A percentile compares a stretch with the other conserved stretches of the same genome.
These are phyloP conservation scores for Andrena praecox DNA, from an alignment of 2,888 invertebrate genomes.

Conservation along the genomic window DNA sequence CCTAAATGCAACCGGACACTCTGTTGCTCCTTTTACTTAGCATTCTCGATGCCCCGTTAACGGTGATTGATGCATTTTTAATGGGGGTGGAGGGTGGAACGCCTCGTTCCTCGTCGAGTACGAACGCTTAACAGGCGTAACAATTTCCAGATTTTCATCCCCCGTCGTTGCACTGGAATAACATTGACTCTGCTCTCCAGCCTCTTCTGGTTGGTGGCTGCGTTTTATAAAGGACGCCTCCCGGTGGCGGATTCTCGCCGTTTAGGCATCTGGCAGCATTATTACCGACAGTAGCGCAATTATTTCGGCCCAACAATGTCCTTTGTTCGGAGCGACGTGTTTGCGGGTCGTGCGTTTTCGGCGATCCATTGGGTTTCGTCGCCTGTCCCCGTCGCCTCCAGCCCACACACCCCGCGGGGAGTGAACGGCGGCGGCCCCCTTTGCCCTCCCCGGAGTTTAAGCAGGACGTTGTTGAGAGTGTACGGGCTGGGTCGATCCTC, in stretches of 20 bases:
- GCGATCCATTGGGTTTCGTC: slow-evolving; percentile 63
- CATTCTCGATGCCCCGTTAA: slow-evolving; percentile 43
- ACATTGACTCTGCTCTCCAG: neutral
- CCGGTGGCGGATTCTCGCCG: neutral
- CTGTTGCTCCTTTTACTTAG: slow-evolving; percentile 60
- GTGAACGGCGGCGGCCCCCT: slow-evolving; percentile 9
- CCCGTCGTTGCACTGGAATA: neutral
- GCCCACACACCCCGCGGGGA: slow-evolving; percentile 17
- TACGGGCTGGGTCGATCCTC: slow-evolving; percentile 82
- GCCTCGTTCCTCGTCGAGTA: slow-evolving; percentile 38
- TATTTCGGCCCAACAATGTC: slow-evolving; percentile 57
- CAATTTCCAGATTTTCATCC: slow-evolving; percentile 5
- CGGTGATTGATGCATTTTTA: slow-evolving; percentile 58
- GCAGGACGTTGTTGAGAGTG: slow-evolving; percentile 79
- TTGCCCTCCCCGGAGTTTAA: slow-evolving; percentile 80
- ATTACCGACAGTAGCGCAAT: slow-evolving; percentile 59
- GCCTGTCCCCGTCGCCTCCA: slow-evolving; percentile 34
- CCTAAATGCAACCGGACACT: slow-evolving; percentile 58
- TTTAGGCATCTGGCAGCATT: slow-evolving; percentile 57
- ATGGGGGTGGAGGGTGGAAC: slow-evolving; percentile 2
- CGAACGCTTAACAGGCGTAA: slow-evolving; percentile 50
- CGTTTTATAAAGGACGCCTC: neutral
- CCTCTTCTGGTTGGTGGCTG: neutral
- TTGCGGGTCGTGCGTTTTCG: slow-evolving; percentile 67
- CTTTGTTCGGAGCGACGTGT: slow-evolving; percentile 58